Base-by-base conservation (phyloP, 2,797 vertebrate species). In the Acanthiza pusilla region DNA sequence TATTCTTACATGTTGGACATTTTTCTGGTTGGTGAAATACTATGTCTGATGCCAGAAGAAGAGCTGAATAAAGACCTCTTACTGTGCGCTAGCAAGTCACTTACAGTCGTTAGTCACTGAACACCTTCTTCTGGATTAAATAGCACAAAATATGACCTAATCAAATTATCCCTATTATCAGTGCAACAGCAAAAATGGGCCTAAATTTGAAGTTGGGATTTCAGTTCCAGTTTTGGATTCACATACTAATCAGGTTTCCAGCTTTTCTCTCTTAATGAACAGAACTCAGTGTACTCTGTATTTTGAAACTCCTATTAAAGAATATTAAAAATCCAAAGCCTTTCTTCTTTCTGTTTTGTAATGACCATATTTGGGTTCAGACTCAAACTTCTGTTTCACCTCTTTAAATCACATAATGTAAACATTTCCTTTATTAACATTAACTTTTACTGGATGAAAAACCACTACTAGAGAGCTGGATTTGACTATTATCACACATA, bases 71-170 rank as follows among this genome's bases (percentile, higher is more conserved):
- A 85, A 75, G 51, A 78, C n/a, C n/a, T 95, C 66, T 78, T 68
- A 55, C 73, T 76, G 82, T 53, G 62, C 82, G 66, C 62, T 88
- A 84, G 61, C 25, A 51, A 87, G 40, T 73, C 60, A 40, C 23
- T 94, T 72, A 23, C 2, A 84, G 73, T 42, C 40, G 47, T 74
- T 88, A 91, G 58, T 93, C 87, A 89, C 67, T 15, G 26, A 75
- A 27, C 91, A 91, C 55, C 73, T 90, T 91, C 74, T 84, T 88
- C 76, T 89, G 66, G 38, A 70, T 92, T 84, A 88, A 92, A 84
- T 81, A 84, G 76, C 45, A 70, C 14, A 47, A 68, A 94, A 47
- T 71, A 48, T 85, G 79, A 76, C 34, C n/a, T 90, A 73, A 86
- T 66, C 30, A 82, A 84, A 79, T 81, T 63, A 81, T 62, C 19